Percentiles rank a stretch among this genome's conserved stretches.
Evolutionary conservation across 2,797 vertebrate genomes (phyloP).

Genomic region (Limnodromus scolopaceus): DNA sequence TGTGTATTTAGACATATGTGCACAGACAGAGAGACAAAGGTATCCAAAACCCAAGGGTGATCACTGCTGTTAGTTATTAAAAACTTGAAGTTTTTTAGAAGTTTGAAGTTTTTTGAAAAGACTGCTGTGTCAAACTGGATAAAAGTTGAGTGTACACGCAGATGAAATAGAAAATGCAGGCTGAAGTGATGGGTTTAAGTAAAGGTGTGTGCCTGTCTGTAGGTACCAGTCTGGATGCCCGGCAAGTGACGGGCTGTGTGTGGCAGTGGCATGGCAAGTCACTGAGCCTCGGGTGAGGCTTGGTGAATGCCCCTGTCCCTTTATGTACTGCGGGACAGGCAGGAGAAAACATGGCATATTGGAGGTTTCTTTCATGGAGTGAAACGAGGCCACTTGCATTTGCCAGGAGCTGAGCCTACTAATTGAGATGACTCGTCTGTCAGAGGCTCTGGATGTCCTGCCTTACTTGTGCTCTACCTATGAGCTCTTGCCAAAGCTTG

Average conservation of each 20-base stretch:
- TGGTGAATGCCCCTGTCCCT: neutral
- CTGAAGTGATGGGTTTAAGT: neutral
- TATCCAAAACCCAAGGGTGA: neutral
- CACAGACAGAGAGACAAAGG: neutral
- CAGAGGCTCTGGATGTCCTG: neutral
- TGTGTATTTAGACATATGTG: neutral
- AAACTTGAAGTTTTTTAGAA: neutral
- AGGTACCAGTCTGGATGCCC: neutral
- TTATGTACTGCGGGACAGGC: rapidly evolving
- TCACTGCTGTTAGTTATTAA: neutral
- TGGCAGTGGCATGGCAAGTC: neutral
- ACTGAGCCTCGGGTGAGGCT: neutral
- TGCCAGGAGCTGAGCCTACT: neutral
- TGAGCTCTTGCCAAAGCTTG: neutral
- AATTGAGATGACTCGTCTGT: neutral
- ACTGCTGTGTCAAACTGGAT: neutral
- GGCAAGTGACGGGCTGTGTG: neutral
- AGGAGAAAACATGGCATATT: neutral
- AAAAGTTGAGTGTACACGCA: neutral
- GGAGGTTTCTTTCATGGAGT: neutral
- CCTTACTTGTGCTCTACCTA: neutral
- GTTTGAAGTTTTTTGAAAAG: neutral
- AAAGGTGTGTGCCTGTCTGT: neutral
- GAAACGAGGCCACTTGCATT: neutral
- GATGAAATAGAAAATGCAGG: neutral